A percentile compares a stretch with the other conserved stretches of the same genome.
Evolutionary conservation across 2,113 vertebrate species (phyloP).

Genomic region (Orycteropus afer): DNA sequence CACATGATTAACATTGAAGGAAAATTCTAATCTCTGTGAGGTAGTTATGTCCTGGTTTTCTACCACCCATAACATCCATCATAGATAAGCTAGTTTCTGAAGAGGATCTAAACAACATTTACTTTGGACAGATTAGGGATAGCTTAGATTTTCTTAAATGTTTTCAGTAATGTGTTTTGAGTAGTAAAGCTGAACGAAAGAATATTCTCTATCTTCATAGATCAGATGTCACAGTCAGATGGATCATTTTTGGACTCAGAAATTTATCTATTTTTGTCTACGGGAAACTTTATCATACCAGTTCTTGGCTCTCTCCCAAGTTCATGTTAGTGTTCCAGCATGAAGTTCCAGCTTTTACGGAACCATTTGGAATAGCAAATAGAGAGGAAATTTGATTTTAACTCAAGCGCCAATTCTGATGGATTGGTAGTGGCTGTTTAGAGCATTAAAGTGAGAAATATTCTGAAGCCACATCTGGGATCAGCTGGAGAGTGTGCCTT

Average conservation of each 20-base stretch:
- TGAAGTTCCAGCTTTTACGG: neutral
- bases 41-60: neutral
- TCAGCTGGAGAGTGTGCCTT: neutral
- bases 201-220: neutral
- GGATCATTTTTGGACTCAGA: neutral
- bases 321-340: neutral
- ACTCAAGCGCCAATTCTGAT: neutral
- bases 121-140: neutral
- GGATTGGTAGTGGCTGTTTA: neutral
- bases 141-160: neutral
- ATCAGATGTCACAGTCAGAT: neutral
- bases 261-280: neutral
- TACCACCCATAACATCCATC: neutral
- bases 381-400: slow-evolving; percentile 37
- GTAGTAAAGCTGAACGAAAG: neutral
- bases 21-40: neutral
- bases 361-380: slow-evolving; percentile 21
- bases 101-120: neutral
- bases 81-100: neutral
- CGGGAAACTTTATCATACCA: neutral
- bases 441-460: neutral
- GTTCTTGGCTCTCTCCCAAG: neutral
- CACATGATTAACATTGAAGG: neutral
- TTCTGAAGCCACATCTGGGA: neutral
- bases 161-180: neutral